Percentiles rank a stretch among this genome's conserved stretches.
phyloP scores from a whole-genome alignment of 2,888 invertebrate genomes.

The Orthosia cruda region DNA sequence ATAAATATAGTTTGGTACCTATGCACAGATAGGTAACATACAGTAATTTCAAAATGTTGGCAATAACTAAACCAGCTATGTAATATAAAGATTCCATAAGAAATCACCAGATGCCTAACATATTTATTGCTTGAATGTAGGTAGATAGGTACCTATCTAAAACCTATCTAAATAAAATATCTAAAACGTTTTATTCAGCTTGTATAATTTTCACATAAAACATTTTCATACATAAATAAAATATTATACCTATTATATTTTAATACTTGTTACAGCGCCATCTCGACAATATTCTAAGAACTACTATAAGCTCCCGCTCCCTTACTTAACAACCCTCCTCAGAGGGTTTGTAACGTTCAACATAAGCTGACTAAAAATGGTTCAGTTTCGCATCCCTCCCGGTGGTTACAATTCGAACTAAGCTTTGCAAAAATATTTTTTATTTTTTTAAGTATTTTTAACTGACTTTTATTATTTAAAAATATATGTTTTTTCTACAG shows the following conservation, averaged over 20 bases:
- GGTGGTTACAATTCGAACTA: constrained; percentile 19
- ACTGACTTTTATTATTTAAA: background rate
- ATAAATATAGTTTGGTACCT: no score
- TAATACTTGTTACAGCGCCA: constrained; percentile 70
- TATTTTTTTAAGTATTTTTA: no score
- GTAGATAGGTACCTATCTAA: no score
- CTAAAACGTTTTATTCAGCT: background rate
- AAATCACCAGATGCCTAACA: no score
- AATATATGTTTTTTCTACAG: background rate
- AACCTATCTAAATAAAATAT: no score
- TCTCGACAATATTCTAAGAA: constrained; percentile 68
- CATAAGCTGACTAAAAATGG: constrained; percentile 52
- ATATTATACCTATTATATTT: background rate
- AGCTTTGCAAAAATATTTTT: background rate
- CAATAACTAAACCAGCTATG: accelerated
- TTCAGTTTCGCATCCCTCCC: constrained; percentile 24
- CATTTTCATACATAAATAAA: background rate
- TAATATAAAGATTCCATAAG: no score
- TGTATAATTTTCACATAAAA: no score
- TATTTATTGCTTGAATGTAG: no score
- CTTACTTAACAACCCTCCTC: constrained; percentile 70
- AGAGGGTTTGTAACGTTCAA: constrained; percentile 55
- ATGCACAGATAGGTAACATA: no score
- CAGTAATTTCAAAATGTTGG: no score
- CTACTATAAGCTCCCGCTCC: constrained; percentile 49